These are phyloP conservation scores for Tachystola acroxantha DNA, from an alignment of 2,888 invertebrate genomes.

Conservation along the genomic window DNA sequence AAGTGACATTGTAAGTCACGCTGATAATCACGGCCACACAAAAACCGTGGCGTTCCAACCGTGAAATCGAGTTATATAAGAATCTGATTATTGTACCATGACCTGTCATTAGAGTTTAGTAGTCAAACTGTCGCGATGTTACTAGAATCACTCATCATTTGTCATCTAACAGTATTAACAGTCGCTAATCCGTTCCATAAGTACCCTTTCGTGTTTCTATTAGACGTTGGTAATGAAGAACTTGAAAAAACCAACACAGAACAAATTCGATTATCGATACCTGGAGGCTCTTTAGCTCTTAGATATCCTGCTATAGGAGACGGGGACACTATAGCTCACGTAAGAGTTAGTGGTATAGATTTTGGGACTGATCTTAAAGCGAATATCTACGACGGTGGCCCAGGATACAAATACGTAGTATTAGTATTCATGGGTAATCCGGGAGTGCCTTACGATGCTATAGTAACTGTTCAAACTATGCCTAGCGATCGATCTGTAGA, in stretches of 20 bases:
- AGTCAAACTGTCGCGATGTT: constrained; percentile 37
- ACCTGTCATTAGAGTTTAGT: constrained; percentile 39
- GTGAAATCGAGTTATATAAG: constrained; percentile 65
- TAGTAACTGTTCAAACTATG: constrained; percentile 56
- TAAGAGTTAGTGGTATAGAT: constrained; percentile 65
- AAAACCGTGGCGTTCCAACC: constrained; percentile 55
- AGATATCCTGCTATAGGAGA: constrained; percentile 58
- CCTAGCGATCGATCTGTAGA: constrained; percentile 19
- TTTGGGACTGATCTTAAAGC: constrained; percentile 65
- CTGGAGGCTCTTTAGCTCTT: constrained; percentile 63
- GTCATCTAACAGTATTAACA: constrained; percentile 29
- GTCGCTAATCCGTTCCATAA: constrained; percentile 58
- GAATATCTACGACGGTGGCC: constrained; percentile 62
- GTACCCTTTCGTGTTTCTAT: constrained; percentile 61
- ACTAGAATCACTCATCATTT: constrained; percentile 32
- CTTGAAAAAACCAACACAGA: constrained; percentile 54
- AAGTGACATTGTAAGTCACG: constrained; percentile 56
- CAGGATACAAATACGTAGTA: constrained; percentile 64
- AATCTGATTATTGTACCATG: constrained; percentile 51
- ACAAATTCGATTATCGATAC: constrained; percentile 56
- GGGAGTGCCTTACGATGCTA: constrained; percentile 53
- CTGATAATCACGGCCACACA: constrained; percentile 46
- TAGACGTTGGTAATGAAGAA: constrained; percentile 71
- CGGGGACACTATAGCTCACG: constrained; percentile 55
- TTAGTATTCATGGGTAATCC: constrained; percentile 57